Base-by-base conservation (phyloP, 2,888 invertebrate species). In the Heliconius ismenius region DNA sequence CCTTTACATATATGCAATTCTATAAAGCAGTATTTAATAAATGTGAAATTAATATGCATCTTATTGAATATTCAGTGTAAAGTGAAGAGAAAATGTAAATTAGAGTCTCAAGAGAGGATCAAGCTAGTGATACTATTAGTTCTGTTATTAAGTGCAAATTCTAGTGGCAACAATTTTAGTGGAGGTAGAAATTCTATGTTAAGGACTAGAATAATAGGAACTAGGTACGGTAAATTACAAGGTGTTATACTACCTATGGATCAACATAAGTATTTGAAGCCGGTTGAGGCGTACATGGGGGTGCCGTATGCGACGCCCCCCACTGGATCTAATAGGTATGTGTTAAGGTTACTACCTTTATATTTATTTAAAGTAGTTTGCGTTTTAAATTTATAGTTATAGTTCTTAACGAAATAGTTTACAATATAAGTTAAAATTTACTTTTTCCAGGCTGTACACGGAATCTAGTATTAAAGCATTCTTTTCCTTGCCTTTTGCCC, bases 231-330 rank as follows among this genome's bases (percentile, higher is more conserved):
- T 7, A 96, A 97, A 79, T 93, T 98, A 78, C 97, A 98, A 88
- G 98, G 98, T 4, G 94, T 98, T 68, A 96, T 97, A 83, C 91
- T 96, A 84, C 96, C 97, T 6, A 96, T 97, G 95, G 97, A 97
- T 89, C 96, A 95, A 88, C 96, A 95, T 91, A 96, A 96, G 81
- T 96, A 96, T 87, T 92, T 97, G 83, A 96, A 97, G 84, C 96
- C 97, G 3, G 96, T 97, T 58, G 97, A 97, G 86, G 97, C 97
- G 82, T 98, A 97, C 86, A 95, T 98, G 72, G 98, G 98, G 21
- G 97, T 98, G 62, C 98, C 98, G 11, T 98, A 98, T 90, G 98
- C 98, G 7, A 97, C 97, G 72, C 97, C 98, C 49, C 98, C 98
- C 64, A 96, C 96, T 63, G 96, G 96, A 83, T 96, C 96, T 82